Evolutionary conservation across 1,140 invertebrate genomes (phyloP).

Genomic region (Parapsyche elsis): DNA sequence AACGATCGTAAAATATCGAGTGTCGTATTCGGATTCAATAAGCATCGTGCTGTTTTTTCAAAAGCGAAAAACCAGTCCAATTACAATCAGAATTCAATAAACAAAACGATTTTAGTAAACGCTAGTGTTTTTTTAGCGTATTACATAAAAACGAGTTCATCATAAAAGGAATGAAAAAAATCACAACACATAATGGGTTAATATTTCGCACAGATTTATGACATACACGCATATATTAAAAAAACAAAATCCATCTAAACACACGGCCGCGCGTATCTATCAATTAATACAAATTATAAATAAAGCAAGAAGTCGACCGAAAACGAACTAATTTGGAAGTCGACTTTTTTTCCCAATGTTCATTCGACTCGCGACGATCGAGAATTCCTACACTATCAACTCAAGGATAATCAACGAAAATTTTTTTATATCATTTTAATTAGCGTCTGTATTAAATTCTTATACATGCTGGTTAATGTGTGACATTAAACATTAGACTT

Average conservation of each 20-base stretch:
- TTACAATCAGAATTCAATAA: constrained; percentile 9
- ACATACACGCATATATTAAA: neutral
- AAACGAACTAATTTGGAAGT: constrained; percentile 10
- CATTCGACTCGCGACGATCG: neutral
- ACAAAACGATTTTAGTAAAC: neutral
- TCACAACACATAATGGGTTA: constrained; percentile 6
- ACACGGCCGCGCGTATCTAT: neutral
- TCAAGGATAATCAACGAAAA: constrained; percentile 10
- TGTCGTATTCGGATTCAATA: neutral
- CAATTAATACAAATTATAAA: constrained; percentile 7
- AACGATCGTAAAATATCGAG: neutral
- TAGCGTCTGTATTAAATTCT: neutral
- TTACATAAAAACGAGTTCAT: neutral
- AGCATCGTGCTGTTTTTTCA: neutral
- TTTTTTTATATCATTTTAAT: constrained; percentile 7
- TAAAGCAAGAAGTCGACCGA: constrained; percentile 1
- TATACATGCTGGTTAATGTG: neutral
- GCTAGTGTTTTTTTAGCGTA: neutral
- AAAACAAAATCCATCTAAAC: neutral
- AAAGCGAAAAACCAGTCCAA: constrained; percentile 5
- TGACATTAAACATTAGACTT: neutral
- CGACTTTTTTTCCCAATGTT: neutral
- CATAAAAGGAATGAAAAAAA: neutral
- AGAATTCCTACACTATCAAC: neutral
- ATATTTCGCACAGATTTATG: constrained; percentile 19